Base-by-base conservation (phyloP, 2,797 vertebrate species). In the Ibycter americanus region DNA sequence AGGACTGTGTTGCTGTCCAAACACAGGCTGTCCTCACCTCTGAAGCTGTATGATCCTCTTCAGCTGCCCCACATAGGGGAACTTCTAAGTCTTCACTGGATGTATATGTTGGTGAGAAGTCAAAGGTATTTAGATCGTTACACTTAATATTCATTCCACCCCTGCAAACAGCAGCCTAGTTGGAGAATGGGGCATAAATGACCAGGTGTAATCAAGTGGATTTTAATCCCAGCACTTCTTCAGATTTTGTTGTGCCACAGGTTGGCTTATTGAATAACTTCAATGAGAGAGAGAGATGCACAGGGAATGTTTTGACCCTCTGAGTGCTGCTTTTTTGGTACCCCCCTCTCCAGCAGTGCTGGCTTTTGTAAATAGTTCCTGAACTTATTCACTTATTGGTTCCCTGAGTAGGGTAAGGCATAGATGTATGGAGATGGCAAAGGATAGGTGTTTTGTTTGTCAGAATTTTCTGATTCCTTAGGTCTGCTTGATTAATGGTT, bases 21-120 rank as follows among this genome's bases (percentile, higher is more conserved):
- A 78, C 8, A 38, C 3, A 44, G 8, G 5, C 10, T 85, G 38
- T 38, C 15, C 34, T 71, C 47, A 46, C 12, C 29, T 66, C 66
- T 54, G 31, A 36, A 56, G 16, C 38, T 20, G 4, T 23, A 11
- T 23, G 19, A 34, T 46, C 6, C 6, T 54, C 34, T 66, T 74
- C 34, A 66, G 9, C 10, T 58, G 15, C 5, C 20, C 5, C 26
- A 49, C 0, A 0, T 8, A 68, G 29, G 5, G 54, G 4, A 11
- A 22, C 6, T 66, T 62, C 15, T 32, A 58, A 49, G 4, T 16
- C 55, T 87, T 78, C 47, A 49, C 7, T 52, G 34, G 40, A 42
- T 2, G 2, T 25, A 44, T 17, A 34, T 13, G 11, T 46, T 31
- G 17, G n/a, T 62, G 56, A 54, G 52, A 71, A 46, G 9, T 51